Conservation (phyloP, 2,113 vertebrate species). For the Tricholaema leucomelas region DNA sequence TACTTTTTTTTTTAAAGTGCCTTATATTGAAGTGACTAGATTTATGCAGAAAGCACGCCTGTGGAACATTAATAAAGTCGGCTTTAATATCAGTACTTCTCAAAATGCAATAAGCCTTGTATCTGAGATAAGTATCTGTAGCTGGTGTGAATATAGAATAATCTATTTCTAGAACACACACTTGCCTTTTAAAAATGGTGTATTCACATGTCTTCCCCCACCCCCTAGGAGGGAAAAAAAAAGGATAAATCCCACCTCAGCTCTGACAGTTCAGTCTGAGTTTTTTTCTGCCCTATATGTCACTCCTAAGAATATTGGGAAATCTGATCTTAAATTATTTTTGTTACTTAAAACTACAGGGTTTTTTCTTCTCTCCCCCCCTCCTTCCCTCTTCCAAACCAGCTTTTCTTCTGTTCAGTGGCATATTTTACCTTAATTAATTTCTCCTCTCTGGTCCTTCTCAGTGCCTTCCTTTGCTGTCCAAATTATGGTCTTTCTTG, state of each 20-base stretch:
- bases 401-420: not conserved
- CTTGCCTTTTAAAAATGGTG: not conserved
- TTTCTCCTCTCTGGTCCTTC: not conserved
- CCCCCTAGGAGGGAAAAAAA: not conserved
- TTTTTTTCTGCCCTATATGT: not conserved
- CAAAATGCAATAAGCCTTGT: not conserved
- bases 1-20: not conserved
- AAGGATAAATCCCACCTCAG: not conserved
- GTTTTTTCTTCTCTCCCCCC: too few species aligned
- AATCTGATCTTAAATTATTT: slow-evolving; percentile 2
- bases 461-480: not conserved
- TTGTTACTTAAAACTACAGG: not conserved
- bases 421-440: not conserved
- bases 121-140: not conserved
- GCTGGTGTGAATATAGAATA: not conserved
- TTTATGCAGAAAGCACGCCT: not conserved
- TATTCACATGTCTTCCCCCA: not conserved
- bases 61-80: not conserved
- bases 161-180: not conserved
- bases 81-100: not conserved
- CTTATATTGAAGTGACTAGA: not conserved
- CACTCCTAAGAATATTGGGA: not conserved
- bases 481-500: not conserved
- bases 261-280: not conserved
- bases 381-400: not conserved